Evolutionary conservation across 2,888 invertebrate species (phyloP).

Genomic region (Diloba caeruleocephala): DNA sequence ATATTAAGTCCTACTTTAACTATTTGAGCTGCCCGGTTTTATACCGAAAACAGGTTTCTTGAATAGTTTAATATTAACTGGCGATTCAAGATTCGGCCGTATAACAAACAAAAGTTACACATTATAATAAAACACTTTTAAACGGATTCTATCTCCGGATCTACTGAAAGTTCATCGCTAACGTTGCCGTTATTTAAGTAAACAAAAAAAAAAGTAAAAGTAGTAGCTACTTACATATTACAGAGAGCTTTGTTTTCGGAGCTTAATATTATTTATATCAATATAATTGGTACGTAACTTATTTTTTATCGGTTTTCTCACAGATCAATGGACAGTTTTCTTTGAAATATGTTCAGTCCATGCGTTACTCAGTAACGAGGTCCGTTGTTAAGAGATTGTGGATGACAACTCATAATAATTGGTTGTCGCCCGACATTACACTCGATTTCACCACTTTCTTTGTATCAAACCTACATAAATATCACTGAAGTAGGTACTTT

Average conservation of each 20-base stretch:
- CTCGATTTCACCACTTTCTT: conserved; percentile 50
- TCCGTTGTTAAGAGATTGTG: conserved; percentile 30
- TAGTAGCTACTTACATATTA: neutral
- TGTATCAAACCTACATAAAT: conserved; percentile 41
- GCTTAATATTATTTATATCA: neutral
- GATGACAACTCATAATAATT: conserved; percentile 46
- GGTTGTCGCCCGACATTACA: conserved; percentile 28
- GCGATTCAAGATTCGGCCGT: too few species aligned
- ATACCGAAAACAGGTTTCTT: too few species aligned
- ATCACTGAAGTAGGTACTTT: conserved; percentile 28
- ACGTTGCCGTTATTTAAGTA: too few species aligned
- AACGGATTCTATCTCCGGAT: too few species aligned
- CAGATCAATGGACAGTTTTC: conserved; percentile 31
- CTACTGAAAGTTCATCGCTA: neutral
- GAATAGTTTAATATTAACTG: too few species aligned
- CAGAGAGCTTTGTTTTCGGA: conserved; percentile 10
- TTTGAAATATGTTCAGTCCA: conserved; percentile 30
- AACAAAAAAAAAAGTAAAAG: too few species aligned
- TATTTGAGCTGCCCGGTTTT: too few species aligned
- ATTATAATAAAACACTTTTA: too few species aligned
- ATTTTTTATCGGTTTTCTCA: conserved; percentile 21
- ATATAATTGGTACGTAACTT: too few species aligned
- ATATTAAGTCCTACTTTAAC: too few species aligned
- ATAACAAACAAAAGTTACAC: too few species aligned
- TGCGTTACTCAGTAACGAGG: conserved; percentile 43